A percentile compares a stretch with the other conserved stretches of the same genome.
Conservation (phyloP, 2,888 invertebrate species). For the Xylocampa areola region DNA sequence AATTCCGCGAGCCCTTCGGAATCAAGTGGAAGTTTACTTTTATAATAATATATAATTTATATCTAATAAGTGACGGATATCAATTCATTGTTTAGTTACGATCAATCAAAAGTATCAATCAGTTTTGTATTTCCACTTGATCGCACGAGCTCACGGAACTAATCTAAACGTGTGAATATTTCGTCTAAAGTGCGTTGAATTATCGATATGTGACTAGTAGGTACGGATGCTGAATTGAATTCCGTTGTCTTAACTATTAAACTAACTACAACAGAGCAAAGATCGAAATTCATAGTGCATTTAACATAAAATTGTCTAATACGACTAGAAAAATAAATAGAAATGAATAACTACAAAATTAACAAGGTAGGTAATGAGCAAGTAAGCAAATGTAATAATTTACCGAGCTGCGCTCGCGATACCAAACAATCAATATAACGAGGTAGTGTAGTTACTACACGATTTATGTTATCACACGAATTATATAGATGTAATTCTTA, state of each 20-base stretch:
- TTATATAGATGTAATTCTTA: constrained; percentile 66
- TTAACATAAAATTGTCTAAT: constrained; percentile 72
- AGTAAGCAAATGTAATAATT: constrained; percentile 77
- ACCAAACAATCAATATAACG: constrained; percentile 75
- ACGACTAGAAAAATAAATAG: constrained; percentile 77
- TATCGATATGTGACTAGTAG: constrained; percentile 81
- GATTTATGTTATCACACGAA: constrained; percentile 82
- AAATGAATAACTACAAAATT: constrained; percentile 69
- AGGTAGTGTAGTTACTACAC: constrained; percentile 89
- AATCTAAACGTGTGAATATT: constrained; percentile 63
- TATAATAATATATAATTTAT: constrained; percentile 49
- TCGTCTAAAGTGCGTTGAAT: constrained; percentile 63
- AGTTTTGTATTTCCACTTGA: constrained; percentile 57
- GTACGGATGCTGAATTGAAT: constrained; percentile 75
- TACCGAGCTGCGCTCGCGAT: constrained; percentile 84
- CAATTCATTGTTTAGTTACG: constrained; percentile 62
- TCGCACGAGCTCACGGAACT: constrained; percentile 63
- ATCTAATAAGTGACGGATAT: constrained; percentile 59
- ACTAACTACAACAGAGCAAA: constrained; percentile 67
- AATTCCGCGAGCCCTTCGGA: constrained; percentile 66
- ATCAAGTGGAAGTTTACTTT: constrained; percentile 60
- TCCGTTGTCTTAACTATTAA: constrained; percentile 66
- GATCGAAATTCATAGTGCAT: constrained; percentile 63
- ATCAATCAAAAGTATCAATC: constrained; percentile 51
- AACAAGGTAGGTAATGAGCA: constrained; percentile 80